phyloP scores from a whole-genome alignment of 1,140 invertebrate species.

The Aplysia californica region DNA sequence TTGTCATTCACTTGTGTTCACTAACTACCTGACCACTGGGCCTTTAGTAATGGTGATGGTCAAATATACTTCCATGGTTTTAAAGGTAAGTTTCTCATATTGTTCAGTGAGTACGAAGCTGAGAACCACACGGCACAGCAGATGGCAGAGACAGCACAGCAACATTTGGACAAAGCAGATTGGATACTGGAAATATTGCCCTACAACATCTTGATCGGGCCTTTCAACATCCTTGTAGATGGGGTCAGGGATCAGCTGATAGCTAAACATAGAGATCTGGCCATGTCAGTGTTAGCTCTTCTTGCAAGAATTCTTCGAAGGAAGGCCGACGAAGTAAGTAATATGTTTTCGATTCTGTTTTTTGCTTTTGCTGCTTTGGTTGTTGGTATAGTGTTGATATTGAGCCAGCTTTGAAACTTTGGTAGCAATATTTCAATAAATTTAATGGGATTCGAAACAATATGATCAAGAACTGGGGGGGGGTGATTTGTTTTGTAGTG shows the following conservation, averaged over 20 bases:
- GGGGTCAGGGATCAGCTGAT: conserved; percentile 70
- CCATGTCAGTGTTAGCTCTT: conserved; percentile 73
- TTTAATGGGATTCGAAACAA: too few relatives aligned
- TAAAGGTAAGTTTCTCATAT: too few relatives aligned
- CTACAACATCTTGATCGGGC: conserved; percentile 76
- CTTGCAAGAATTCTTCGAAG: conserved; percentile 67
- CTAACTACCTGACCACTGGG: too few relatives aligned
- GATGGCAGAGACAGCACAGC: conserved; percentile 64
- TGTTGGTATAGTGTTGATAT: too few relatives aligned
- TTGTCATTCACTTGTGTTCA: too few relatives aligned
- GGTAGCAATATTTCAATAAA: too few relatives aligned
- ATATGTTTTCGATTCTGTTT: not conserved
- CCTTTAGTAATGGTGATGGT: too few relatives aligned
- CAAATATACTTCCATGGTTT: too few relatives aligned
- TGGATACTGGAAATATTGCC: conserved; percentile 63
- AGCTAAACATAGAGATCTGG: conserved; percentile 74
- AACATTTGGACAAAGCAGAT: conserved; percentile 61
- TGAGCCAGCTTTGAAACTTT: too few relatives aligned
- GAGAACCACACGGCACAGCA: conserved; percentile 58
- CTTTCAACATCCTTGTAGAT: conserved; percentile 76
- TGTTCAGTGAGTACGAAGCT: too few relatives aligned
- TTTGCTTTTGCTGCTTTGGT: not conserved
- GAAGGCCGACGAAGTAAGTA: conserved; percentile 63
- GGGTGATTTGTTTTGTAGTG: too few relatives aligned
- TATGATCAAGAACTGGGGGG: too few relatives aligned